Conservation (phyloP, 2,888 invertebrate species). For the Dichetophora obliterata region DNA sequence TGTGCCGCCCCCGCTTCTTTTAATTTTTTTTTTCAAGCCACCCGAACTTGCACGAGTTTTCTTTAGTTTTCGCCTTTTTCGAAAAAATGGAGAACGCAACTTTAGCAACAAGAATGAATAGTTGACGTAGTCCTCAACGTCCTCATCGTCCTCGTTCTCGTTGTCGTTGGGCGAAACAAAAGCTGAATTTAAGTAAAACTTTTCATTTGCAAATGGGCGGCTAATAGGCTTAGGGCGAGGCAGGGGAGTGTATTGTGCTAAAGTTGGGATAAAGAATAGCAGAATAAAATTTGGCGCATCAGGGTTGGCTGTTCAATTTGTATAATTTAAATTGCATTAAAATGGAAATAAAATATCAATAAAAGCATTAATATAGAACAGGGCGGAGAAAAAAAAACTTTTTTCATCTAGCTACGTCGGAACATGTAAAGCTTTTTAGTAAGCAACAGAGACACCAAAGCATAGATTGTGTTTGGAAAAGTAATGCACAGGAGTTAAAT, state of each 20-base stretch:
- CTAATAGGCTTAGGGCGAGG: neutral
- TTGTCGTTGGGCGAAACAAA: conserved; percentile 11
- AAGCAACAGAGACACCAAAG: neutral
- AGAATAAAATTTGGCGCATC: neutral
- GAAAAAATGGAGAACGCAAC: neutral
- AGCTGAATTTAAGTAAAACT: conserved; percentile 28
- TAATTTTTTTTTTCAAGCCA: neutral
- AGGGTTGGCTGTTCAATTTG: conserved; percentile 1
- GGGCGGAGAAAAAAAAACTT: too few species aligned
- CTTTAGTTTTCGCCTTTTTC: neutral
- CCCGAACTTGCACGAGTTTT: neutral
- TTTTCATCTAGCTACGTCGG: too few species aligned
- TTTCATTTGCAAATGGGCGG: conserved; percentile 32
- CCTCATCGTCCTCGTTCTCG: neutral
- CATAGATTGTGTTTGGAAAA: neutral
- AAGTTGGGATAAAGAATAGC: neutral
- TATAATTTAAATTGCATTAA: conserved; percentile 7
- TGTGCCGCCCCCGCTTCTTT: neutral
- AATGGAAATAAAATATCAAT: conserved; percentile 7
- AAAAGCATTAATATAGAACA: neutral
- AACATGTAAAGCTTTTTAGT: neutral
- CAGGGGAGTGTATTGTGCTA: neutral
- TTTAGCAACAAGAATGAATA: too few species aligned
- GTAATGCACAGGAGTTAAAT: neutral
- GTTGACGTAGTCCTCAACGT: too few species aligned